Percentiles rank a stretch among this genome's conserved stretches.
phyloP scores from a whole-genome alignment of 2,888 invertebrate genomes.

The Drosophila koepferae region DNA sequence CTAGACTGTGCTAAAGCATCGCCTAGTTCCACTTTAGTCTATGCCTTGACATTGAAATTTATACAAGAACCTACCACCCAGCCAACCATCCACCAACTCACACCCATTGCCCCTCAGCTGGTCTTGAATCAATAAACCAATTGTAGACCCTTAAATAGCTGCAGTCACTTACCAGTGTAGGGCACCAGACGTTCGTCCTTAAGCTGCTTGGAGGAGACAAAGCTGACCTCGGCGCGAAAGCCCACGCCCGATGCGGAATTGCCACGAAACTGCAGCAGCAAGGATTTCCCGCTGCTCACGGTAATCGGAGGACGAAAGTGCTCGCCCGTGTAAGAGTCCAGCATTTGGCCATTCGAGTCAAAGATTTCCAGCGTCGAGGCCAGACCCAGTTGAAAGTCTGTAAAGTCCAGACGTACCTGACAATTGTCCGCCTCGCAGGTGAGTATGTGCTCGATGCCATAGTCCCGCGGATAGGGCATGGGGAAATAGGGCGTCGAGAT shows the following conservation, averaged over 20 bases:
- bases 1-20: slow-evolving; percentile 42
- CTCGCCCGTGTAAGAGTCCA: slow-evolving; percentile 88
- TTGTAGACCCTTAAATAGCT: slow-evolving; percentile 69
- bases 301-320: slow-evolving; percentile 90
- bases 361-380: slow-evolving; percentile 90
- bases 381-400: slow-evolving; percentile 89
- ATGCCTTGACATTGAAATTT: slow-evolving; percentile 73
- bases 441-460: slow-evolving; percentile 88
- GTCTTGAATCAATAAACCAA: slow-evolving; percentile 68
- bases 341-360: slow-evolving; percentile 88
- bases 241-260: slow-evolving; percentile 89
- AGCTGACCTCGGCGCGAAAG: slow-evolving; percentile 87
- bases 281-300: slow-evolving; percentile 88
- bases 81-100: neutral
- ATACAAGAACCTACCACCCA: slow-evolving; percentile 29
- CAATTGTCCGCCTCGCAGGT: slow-evolving; percentile 87
- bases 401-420: slow-evolving; percentile 88
- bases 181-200: slow-evolving; percentile 83
- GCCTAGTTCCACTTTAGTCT: slow-evolving; percentile 51
- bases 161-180: slow-evolving; percentile 80
- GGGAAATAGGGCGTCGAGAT: slow-evolving; percentile 90
- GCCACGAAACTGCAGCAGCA: slow-evolving; percentile 89
- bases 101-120: neutral
- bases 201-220: slow-evolving; percentile 83
- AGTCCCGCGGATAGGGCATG: slow-evolving; percentile 88